Percentiles rank a stretch among this genome's conserved stretches.
Conservation (phyloP, 2,113 vertebrate species). For the Chrysochloris asiatica region DNA sequence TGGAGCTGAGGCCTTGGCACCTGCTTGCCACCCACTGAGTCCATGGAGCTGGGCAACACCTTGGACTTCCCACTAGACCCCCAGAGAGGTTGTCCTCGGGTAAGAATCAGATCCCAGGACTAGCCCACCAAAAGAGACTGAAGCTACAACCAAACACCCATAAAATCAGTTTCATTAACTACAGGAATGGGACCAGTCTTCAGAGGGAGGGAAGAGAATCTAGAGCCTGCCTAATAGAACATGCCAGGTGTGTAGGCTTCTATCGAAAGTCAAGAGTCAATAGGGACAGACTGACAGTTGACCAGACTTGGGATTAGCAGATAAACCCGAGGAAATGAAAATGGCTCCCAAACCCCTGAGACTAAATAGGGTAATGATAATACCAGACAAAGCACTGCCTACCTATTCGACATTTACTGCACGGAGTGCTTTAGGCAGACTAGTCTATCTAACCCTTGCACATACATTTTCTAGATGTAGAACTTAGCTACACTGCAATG, state of each 20-base stretch:
- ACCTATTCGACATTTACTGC: too few relatives aligned
- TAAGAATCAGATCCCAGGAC: background rate
- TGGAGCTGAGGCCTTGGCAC: background rate
- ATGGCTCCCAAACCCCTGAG: background rate
- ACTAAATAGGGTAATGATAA: background rate
- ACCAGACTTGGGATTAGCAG: background rate
- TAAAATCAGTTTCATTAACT: too few relatives aligned
- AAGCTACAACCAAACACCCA: background rate
- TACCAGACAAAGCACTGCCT: background rate
- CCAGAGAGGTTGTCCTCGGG: background rate
- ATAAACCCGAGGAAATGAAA: background rate
- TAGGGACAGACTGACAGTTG: background rate
- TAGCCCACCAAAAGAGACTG: too few relatives aligned
- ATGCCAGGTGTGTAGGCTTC: fast-evolving
- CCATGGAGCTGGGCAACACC: too few relatives aligned
- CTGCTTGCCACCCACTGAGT: background rate
- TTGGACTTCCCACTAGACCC: background rate
- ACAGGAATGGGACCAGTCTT: too few relatives aligned
- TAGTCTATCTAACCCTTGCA: background rate
- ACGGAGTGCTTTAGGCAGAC: background rate
- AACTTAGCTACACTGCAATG: background rate
- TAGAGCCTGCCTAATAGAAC: background rate
- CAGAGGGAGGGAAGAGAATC: too few relatives aligned
- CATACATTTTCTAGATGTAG: background rate
- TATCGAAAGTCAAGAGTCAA: background rate